Percentiles rank a stretch among this genome's conserved stretches.
phyloP scores from a whole-genome alignment of 1,140 invertebrate genomes.

The Teleopsis dalmanni region DNA sequence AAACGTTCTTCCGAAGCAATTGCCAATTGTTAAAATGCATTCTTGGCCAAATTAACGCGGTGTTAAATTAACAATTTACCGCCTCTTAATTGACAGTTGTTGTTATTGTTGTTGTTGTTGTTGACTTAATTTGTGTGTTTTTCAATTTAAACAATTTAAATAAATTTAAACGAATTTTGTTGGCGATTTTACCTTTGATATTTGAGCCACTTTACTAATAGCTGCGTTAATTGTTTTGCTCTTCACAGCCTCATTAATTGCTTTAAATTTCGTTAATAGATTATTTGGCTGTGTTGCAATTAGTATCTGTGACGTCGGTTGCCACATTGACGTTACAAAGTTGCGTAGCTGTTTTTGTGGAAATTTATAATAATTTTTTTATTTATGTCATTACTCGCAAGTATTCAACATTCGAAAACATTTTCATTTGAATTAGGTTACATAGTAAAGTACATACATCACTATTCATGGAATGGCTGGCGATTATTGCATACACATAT shows the following conservation, averaged over 20 bases:
- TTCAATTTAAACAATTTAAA: not conserved
- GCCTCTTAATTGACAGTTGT: no score
- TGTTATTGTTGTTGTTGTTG: no score
- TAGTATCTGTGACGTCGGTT: not conserved
- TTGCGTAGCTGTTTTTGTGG: no score
- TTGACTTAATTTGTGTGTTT: not conserved
- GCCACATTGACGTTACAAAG: no score
- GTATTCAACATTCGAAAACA: no score
- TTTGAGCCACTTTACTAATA: conserved; percentile 10
- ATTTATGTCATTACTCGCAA: no score
- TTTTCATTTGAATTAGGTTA: no score
- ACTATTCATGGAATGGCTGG: no score
- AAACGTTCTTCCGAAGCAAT: no score
- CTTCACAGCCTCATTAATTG: not conserved
- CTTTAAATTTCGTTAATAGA: conserved; percentile 3
- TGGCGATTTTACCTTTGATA: conserved; percentile 13
- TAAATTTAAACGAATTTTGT: not conserved
- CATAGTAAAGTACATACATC: no score
- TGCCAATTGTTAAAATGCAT: not conserved
- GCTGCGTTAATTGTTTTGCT: conserved; percentile 4
- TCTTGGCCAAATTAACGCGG: not conserved
- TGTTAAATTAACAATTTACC: not conserved
- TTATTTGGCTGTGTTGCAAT: not conserved
- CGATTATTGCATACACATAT: no score
- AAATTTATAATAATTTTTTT: no score